These are phyloP conservation scores for Trichopoda pennipes DNA, from an alignment of 2,888 invertebrate genomes.

Conservation along the genomic window DNA sequence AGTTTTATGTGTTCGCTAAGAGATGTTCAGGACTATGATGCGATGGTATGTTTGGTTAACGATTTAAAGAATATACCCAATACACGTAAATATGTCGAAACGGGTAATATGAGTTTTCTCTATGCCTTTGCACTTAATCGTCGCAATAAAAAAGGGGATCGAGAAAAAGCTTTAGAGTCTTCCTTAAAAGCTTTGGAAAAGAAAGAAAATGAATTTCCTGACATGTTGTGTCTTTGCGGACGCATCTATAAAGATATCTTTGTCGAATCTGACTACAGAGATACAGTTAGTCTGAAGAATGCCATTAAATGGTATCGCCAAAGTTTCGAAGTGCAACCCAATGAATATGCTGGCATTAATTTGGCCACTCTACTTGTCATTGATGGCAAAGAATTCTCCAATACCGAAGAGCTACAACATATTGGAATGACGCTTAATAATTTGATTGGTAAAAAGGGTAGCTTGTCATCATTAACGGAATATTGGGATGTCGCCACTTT, in stretches of 20 bases:
- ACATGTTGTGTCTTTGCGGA: conserved; percentile 98
- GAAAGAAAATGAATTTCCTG: conserved; percentile 97
- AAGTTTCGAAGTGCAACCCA: conserved; percentile 98
- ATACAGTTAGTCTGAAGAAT: conserved; percentile 91
- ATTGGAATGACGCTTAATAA: conserved; percentile 98
- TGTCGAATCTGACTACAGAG: conserved; percentile 95
- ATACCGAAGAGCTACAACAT: conserved; percentile 93
- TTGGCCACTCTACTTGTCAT: conserved; percentile 98
- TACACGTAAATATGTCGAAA: conserved; percentile 92
- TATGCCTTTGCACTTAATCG: conserved; percentile 99
- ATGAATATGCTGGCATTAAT: conserved; percentile 99
- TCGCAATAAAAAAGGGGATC: conserved; percentile 95
- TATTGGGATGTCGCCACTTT: conserved; percentile 99
- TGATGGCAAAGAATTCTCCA: conserved; percentile 96
- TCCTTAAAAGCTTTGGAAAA: conserved; percentile 95
- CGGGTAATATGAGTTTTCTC: conserved; percentile 93
- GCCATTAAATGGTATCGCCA: conserved; percentile 99
- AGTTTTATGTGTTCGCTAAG: conserved; percentile 96
- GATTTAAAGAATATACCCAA: conserved; percentile 95
- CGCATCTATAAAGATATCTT: conserved; percentile 98
- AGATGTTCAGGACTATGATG: conserved; percentile 97
- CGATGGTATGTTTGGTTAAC: conserved; percentile 97
- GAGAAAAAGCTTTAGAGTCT: conserved; percentile 95
- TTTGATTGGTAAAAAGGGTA: conserved; percentile 98
- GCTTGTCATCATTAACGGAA: conserved; percentile 93